Evolutionary conservation across 2,797 vertebrate species (phyloP), one percentile per base, ranked within the genome.

Genomic region (Gymnodraco acuticeps): DNA sequence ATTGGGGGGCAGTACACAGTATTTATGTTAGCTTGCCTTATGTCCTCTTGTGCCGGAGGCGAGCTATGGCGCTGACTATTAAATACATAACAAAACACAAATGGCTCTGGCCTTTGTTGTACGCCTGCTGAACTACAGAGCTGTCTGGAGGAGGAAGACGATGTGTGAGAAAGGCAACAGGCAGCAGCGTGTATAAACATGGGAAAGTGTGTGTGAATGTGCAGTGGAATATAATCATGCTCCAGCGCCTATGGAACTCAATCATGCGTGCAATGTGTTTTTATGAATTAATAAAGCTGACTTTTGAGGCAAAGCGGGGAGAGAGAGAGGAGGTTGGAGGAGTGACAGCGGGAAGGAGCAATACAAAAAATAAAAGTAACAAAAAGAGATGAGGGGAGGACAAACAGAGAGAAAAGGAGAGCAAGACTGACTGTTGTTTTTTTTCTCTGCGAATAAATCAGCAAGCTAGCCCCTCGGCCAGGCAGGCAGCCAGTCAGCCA

Each of bases 241-340:
- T 95, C 87, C 91, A 88, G 89, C 87, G 95, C 95, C 94, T 94
- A 92, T 95, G 89, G 89, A 95, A 94, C 93, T 94, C 95, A 94
- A 94, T 96, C 95, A 92, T 90, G 92, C 90, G 94, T 91, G 94
- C 92, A 86, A 90, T 95, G 94, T 91, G 86, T 96, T 96, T 96
- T 95, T 95, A 96, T 96, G 95, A 96, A 97, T 97, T 96, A 96
- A 96, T 96, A 96, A 96, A 94, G 89, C 92, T 86, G 93, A 91
- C 94, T 95, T 95, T 93, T 94, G 95, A 94, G 91, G 91, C 93
- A 92, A 91, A 82, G 91, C 60, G 42, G 67, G 66, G 70, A 71
- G 59, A 45, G 19, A 14, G 50, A 69, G 61, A 51, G 64, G 87
- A 87, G 64, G 74, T 84, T 86, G 90, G 83, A 92, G 90, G 91